Percentiles rank a stretch among this genome's conserved stretches.
Conservation (phyloP, 2,888 invertebrate species). For the Pseudoips prasinana region DNA sequence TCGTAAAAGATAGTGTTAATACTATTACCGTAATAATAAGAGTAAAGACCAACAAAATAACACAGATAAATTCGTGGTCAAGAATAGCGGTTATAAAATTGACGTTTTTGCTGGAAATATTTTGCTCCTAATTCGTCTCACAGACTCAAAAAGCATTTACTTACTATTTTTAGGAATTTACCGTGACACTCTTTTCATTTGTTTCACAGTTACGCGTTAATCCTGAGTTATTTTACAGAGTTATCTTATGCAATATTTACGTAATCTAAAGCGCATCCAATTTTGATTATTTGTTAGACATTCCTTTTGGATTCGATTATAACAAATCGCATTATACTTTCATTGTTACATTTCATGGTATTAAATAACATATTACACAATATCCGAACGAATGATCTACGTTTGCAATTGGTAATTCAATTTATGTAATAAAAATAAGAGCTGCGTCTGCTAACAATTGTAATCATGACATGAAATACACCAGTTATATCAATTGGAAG, state of each 20-base stretch:
- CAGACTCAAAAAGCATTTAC: constrained; percentile 4
- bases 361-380: constrained; percentile 54
- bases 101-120: neutral
- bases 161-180: constrained; percentile 9
- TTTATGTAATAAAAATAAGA: constrained; percentile 34
- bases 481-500: constrained; percentile 24
- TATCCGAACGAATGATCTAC: constrained; percentile 27
- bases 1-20: constrained; percentile 3
- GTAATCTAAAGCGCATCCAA: constrained; percentile 34
- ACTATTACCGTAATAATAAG: constrained; percentile 1
- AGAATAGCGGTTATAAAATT: neutral
- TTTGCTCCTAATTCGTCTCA: neutral
- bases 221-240: constrained; percentile 3
- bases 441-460: constrained; percentile 21
- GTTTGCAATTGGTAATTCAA: constrained; percentile 40
- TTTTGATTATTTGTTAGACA: constrained; percentile 39
- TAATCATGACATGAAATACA: constrained; percentile 24
- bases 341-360: constrained; percentile 35
- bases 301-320: constrained; percentile 38
- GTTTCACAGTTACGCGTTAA: constrained; percentile 4
- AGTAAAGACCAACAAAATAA: neutral
- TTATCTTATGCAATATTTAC: constrained; percentile 18
- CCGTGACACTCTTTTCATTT: constrained; percentile 8
- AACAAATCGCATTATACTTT: constrained; percentile 44
- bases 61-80: neutral